Evolutionary conservation across 37 sponge, comb jelly and placozoan species (phyloP), one percentile per base, ranked within the genome.

Genomic region (Oscarella lobularis): DNA sequence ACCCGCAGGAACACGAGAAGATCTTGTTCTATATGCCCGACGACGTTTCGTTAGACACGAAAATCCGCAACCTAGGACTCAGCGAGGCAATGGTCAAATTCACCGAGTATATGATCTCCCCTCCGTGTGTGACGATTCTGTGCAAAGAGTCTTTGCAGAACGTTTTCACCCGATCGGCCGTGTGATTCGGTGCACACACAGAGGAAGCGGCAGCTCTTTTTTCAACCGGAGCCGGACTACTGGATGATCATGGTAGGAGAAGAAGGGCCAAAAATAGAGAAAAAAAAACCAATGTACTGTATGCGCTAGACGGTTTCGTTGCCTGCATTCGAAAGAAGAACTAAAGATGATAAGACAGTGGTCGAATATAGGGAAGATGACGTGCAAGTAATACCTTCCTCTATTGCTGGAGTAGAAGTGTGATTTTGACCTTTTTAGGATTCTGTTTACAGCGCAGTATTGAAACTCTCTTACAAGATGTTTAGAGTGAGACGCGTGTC

Each of bases 241-340:
- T 95, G 95, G 95, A 95, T 90, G 86, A 69, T 84, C n/a, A 66
- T 94, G 84, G 92, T 87, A 69, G 66, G 76, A 6, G n/a, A n/a
- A n/a, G n/a, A n/a, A n/a, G n/a, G n/a, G n/a, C n/a, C n/a, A n/a
- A n/a, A n/a, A n/a, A n/a, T n/a, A n/a, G n/a, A n/a, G n/a, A n/a
- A n/a, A n/a, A n/a, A n/a, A n/a, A n/a, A n/a, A n/a, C n/a, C n/a
- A n/a, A n/a, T n/a, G n/a, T n/a, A n/a, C n/a, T n/a, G n/a, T n/a
- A n/a, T n/a, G n/a, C n/a, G 5, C 40, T 74, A 74, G 75, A 74
- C 75, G 9, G 75, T 74, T 5, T 31, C 5, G 9, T 20, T 74
- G 60, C 75, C 75, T 6, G 40, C 31, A 6, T 29, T 20, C 54
- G 55, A 74, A 31, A 5, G 31, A 5, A 74, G 30, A 74, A 74